A percentile compares a stretch with the other conserved stretches of the same genome.
Evolutionary conservation across 2,888 invertebrate species (phyloP).

Genomic region (Odontomyia ornata): DNA sequence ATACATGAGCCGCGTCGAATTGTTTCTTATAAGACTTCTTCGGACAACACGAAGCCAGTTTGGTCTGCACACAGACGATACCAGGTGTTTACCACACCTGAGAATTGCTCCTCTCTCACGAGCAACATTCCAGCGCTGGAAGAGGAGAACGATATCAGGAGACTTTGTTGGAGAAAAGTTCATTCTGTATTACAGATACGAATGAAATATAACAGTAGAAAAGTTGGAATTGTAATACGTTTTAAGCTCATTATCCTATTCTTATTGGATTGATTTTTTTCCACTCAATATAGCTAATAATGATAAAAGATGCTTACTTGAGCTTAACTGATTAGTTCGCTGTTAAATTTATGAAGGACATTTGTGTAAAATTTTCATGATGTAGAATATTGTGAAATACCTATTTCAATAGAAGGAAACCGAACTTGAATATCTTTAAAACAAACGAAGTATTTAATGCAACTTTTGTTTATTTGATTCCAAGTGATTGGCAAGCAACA

Average conservation of each 20-base stretch:
- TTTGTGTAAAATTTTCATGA: too few species aligned
- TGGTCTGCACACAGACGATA: background rate
- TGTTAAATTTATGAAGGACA: constrained; percentile 16
- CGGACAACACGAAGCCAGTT: background rate
- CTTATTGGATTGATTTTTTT: background rate
- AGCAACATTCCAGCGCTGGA: background rate
- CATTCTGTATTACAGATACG: too few species aligned
- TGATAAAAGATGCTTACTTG: constrained; percentile 30
- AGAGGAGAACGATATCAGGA: background rate
- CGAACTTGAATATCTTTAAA: too few species aligned
- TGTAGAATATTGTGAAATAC: too few species aligned
- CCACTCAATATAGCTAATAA: constrained; percentile 26
- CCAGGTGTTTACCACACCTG: constrained; percentile 35
- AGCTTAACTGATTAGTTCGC: background rate
- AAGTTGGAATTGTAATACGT: background rate
- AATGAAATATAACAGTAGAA: background rate
- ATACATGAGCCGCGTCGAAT: background rate
- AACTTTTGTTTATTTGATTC: too few species aligned
- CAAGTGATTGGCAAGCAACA: too few species aligned
- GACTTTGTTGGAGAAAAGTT: background rate
- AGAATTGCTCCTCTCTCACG: background rate
- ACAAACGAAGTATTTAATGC: too few species aligned
- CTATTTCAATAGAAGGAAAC: too few species aligned
- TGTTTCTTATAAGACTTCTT: background rate
- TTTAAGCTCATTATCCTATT: background rate